Base-by-base conservation (phyloP, 2,797 vertebrate species). In the Sebastes steindachneri region DNA sequence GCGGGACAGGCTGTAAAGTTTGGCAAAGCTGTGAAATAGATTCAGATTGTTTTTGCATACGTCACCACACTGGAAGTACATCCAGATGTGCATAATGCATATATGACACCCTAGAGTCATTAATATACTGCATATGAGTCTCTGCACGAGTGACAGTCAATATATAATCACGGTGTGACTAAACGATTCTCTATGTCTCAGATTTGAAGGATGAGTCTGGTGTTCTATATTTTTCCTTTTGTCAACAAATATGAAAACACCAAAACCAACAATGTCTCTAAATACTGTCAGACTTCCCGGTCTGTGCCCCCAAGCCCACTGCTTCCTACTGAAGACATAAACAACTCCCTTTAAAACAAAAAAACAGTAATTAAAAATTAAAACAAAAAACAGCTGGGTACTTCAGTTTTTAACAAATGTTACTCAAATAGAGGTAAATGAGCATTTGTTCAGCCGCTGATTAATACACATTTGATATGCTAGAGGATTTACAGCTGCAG, bases 81-180 rank as follows among this genome's bases (percentile, higher is more conserved):
- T 80, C 75, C 81, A 88, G 85, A 89, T 85, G 83, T 89, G 63
- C 77, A 63, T 31, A 15, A n/a, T 25, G 48, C 33, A 60, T 48
- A 58, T 21, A 17, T 73, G 41, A 78, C 57, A 84, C 63, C 23
- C 21, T 15, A 6, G 31, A 23, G 31, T n/a, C 73, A 29, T 19
- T 33, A 69, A 26, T 54, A n/a, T 45, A n/a, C 9, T 2, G n/a
- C 23, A 35, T 23, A 8, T 8, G 29, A 45, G 25, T 35, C 33
- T 21, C 21, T 63, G 41, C 28, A 11, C 19, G 1, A 10, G 0
- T 33, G 6, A 68, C 51, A 31, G 25, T 57, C 33, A 64, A 9
- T 60, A 41, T 45, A 29, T 26, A 63, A 48, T 37, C 21, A 41
- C 1, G 48, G 28, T 19, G 58, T 68, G 67, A 83, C n/a, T 55